Percentiles rank a stretch among this genome's conserved stretches.
Conservation (phyloP, 35 echinoderm and acorn worm species). For the Amphiura filiformis region DNA sequence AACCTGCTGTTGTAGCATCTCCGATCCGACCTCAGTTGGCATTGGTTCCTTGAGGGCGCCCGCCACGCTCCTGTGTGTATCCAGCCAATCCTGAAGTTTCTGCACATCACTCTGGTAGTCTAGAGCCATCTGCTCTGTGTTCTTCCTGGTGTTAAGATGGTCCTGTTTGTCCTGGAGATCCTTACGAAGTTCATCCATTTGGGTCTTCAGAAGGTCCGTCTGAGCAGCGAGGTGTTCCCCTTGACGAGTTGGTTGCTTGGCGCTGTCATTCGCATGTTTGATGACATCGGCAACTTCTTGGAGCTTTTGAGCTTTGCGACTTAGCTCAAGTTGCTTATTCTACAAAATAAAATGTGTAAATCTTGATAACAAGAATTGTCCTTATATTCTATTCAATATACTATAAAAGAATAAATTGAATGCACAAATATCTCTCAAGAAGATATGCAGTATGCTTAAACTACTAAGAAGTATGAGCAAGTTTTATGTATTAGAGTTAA, state of each 20-base stretch:
- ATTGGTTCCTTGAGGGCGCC: slow-evolving; percentile 16
- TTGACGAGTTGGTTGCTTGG: slow-evolving; percentile 20
- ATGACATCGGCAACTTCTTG: slow-evolving; percentile 63
- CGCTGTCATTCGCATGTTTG: slow-evolving; percentile 28
- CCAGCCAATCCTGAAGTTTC: slow-evolving; percentile 72
- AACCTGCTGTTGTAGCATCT: slow-evolving; percentile 82
- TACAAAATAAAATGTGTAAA: slow-evolving; percentile 2
- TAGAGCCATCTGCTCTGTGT: slow-evolving; percentile 63
- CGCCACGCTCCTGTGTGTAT: slow-evolving; percentile 5
- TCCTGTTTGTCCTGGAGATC: slow-evolving; percentile 52
- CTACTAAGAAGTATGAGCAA: too few relatives aligned
- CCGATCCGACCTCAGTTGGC: slow-evolving; percentile 56
- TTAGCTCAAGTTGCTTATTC: slow-evolving; percentile 73
- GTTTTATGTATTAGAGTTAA: too few relatives aligned
- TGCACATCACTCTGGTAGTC: slow-evolving; percentile 90
- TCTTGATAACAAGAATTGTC: too few relatives aligned
- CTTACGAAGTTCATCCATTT: slow-evolving; percentile 63
- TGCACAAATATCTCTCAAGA: too few relatives aligned
- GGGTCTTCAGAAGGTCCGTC: slow-evolving; percentile 40
- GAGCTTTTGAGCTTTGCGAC: slow-evolving; percentile 71
- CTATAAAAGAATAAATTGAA: too few relatives aligned
- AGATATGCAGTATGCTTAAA: too few relatives aligned
- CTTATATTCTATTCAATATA: too few relatives aligned
- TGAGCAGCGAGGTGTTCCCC: slow-evolving; percentile 38
- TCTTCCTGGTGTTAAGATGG: slow-evolving; percentile 37